Base-by-base conservation (phyloP, 2,888 invertebrate species). In the Netelia virgata region DNA sequence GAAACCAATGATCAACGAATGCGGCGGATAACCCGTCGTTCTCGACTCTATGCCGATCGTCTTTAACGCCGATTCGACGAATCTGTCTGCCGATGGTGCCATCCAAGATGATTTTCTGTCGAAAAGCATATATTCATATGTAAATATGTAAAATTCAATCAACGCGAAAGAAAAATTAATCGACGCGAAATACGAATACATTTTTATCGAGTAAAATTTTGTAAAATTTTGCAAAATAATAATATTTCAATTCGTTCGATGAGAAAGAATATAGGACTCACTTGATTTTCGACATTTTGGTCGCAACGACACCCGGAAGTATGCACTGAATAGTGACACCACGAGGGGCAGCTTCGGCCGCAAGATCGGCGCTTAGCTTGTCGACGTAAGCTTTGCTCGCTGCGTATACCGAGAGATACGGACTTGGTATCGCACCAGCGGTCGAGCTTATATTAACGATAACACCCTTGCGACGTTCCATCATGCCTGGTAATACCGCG, bases 381-480 rank as follows among this genome's bases (percentile, higher is more conserved):
- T 96, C 96, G 11, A 98, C 96, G 94, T 96, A 98, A 1, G 97
- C 97, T 96, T 99, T 99, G 63, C 98, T 96, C 18, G 98, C 98
- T 41, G 97, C 96, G 91, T 99, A 99, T 0, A 98, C 96, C 10
- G 97, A 95, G 43, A 98, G 94, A 87, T 98, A 93, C 0, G 98
- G 98, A 88, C 96, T 96, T 0, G 98, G 98, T 84, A 97, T 96
- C 8, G 96, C 94, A 0, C 97, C 97, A 0, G 98, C 96, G 0
- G 96, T 96, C 0, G 99, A 99, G 0, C 98, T 97, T 18, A 99
- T 94, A 93, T 99, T 99, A 87, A 99, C 96, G 75, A 99, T 95
- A 0, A 98, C 96, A 0, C 99, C 99, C 87, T 96, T 96, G 64
- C 95, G 95, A 63, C 97, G 95, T 87, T 96, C 95, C 72, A 97